Percentiles rank a stretch among this genome's conserved stretches.
Conservation (phyloP, 30 jellyfish, hydroid and myxozoan species). For the Phacellophora camtschatica region DNA sequence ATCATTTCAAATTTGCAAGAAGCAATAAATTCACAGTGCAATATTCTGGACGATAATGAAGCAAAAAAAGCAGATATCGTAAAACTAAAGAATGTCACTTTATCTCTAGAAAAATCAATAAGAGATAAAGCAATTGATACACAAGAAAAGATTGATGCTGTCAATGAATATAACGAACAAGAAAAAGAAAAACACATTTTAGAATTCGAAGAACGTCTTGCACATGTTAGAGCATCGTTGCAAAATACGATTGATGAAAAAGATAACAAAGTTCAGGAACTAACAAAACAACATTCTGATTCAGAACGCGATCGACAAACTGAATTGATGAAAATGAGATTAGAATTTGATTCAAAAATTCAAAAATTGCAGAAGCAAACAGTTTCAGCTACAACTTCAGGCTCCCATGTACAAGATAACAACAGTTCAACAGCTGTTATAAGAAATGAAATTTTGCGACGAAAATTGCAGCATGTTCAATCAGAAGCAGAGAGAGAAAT, state of each 20-base stretch:
- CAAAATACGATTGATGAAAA: constrained; percentile 14
- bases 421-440: constrained; percentile 9
- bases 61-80: constrained; percentile 1
- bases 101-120: not conserved
- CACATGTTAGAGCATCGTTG: not conserved
- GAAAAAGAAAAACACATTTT: not conserved
- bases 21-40: constrained; percentile 28
- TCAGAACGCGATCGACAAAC: constrained; percentile 28
- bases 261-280: not conserved
- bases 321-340: constrained; percentile 35
- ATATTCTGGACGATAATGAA: constrained; percentile 27
- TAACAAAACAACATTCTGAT: not conserved
- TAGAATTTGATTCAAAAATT: constrained; percentile 31
- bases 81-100: not conserved
- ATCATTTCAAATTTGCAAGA: constrained; percentile 24
- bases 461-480: constrained; percentile 57
- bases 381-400: not conserved
- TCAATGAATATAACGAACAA: not conserved
- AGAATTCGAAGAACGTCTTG: constrained; percentile 17
- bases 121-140: constrained; percentile 8
- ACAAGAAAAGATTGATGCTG: constrained; percentile 16
- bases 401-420: too few species aligned
- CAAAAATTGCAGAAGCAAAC: constrained; percentile 43
- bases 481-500: constrained; percentile 44
- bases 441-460: constrained; percentile 49